Evolutionary conservation across 2,888 invertebrate genomes (phyloP), one percentile per base, ranked within the genome.

Genomic region (Mesodorylaimus sp.): DNA sequence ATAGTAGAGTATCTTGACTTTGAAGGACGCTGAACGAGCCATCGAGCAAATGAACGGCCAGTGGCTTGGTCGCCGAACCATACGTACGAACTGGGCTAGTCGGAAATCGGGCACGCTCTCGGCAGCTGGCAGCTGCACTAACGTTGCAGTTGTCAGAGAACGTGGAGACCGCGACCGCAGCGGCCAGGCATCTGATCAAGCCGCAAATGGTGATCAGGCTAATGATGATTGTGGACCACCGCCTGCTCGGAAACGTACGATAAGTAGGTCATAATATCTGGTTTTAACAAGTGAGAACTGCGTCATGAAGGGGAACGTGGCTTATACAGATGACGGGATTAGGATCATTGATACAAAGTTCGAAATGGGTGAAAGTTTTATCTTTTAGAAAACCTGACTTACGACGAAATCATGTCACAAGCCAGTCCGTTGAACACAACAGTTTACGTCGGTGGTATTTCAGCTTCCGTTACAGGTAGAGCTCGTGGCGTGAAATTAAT

Each of bases 1-100:
- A n/a, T n/a, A n/a, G n/a, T n/a, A n/a, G n/a, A n/a, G n/a, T n/a
- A n/a, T n/a, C n/a, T n/a, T n/a, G n/a, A n/a, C n/a, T n/a, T n/a
- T n/a, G n/a, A 59, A 74, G 71, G 95, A 97, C 71, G 97, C 97
- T 10, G 95, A 97, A 70, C 83, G 85, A 62, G 97, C 97, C 56
- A 97, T 97, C 62, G 79, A 82, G 63, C 82, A 87, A 54, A 97
- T 97, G 97, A 97, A 97, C 68, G 97, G 97, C 24, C 93, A 95
- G 70, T 97, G 93, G 93, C 75, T 97, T 56, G 97, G 97, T 32
- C 87, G 88, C 50, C 79, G 95, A 58, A 70, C 91, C 61, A 97
- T 97, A 74, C 81, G 97, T 68, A 99, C 97, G 60, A 97, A 97
- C 73, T 99, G 97, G 97, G 95, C 95, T 39, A 95, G 88, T 52